Percentiles rank a stretch among this genome's conserved stretches.
Conservation (phyloP, 2,113 vertebrate species). For the Syrrhaptes paradoxus region DNA sequence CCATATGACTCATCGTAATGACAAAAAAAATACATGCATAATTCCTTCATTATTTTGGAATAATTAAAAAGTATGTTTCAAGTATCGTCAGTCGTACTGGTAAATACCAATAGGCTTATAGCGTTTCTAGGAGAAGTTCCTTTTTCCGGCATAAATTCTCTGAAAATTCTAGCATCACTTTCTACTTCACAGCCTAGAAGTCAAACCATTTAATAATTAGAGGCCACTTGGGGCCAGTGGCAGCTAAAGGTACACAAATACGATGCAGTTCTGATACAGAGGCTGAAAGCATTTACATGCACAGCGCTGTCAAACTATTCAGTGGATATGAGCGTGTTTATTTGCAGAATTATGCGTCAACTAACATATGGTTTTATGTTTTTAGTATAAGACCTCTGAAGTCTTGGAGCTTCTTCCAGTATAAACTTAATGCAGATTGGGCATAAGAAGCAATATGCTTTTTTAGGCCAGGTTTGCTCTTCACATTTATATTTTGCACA, state of each 20-base stretch:
- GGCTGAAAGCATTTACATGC: neutral
- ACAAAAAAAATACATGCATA: neutral
- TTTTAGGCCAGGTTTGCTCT: neutral
- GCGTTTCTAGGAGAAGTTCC: conserved; percentile 15
- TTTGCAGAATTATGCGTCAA: neutral
- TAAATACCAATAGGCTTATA: conserved; percentile 22
- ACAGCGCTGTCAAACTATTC: neutral
- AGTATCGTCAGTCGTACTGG: conserved; percentile 4
- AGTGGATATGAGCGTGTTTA: neutral
- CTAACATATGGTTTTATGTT: neutral
- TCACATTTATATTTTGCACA: neutral
- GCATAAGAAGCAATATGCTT: neutral
- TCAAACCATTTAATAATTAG: conserved; percentile 47
- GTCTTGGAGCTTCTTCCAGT: neutral
- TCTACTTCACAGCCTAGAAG: neutral
- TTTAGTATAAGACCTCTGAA: neutral
- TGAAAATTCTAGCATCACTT: conserved; percentile 29
- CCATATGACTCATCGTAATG: neutral
- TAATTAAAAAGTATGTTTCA: conserved; percentile 29
- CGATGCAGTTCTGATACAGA: neutral
- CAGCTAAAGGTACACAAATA: conserved; percentile 1
- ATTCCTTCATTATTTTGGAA: conserved; percentile 16
- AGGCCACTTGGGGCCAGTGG: neutral
- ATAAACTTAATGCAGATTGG: neutral
- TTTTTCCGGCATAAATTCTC: conserved; percentile 40